phyloP scores from a whole-genome alignment of 2,888 invertebrate genomes.

The Minunthozetes semirufus region DNA sequence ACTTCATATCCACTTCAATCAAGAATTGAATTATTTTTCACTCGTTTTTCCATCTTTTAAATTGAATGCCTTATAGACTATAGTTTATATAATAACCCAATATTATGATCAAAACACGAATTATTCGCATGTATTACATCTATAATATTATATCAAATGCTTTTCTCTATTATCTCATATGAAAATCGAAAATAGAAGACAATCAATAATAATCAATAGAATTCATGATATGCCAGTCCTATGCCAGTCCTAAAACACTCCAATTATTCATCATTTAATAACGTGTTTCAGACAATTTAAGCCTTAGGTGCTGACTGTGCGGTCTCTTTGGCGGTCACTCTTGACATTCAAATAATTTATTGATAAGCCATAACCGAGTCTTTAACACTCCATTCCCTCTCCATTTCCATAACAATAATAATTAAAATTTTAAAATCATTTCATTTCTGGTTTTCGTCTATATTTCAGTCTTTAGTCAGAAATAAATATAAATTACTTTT shows the following conservation, averaged over 20 bases:
- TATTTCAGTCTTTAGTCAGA: too few relatives aligned
- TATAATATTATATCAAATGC: too few relatives aligned
- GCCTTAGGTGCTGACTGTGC: conserved; percentile 12
- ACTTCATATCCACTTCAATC: not conserved
- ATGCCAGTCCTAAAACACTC: not conserved
- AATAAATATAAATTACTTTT: too few relatives aligned
- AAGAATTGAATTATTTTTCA: not conserved
- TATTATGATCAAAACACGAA: not conserved
- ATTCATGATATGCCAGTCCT: too few relatives aligned
- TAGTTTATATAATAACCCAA: not conserved
- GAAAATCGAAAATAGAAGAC: not conserved
- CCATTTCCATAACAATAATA: not conserved
- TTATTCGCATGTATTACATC: not conserved
- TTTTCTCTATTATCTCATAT: not conserved
- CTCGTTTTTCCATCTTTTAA: not conserved
- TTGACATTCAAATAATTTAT: conserved; percentile 13
- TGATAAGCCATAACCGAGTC: not conserved
- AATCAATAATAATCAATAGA: conserved; percentile 23
- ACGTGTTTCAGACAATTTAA: not conserved
- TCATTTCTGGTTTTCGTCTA: not conserved
- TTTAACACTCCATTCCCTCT: not conserved
- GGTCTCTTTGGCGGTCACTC: conserved; percentile 8
- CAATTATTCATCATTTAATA: conserved; percentile 15
- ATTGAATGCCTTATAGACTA: not conserved
- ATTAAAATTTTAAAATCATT: not conserved